Conservation (phyloP, 1,140 invertebrate genomes). For the Drosophila micromelanica region DNA sequence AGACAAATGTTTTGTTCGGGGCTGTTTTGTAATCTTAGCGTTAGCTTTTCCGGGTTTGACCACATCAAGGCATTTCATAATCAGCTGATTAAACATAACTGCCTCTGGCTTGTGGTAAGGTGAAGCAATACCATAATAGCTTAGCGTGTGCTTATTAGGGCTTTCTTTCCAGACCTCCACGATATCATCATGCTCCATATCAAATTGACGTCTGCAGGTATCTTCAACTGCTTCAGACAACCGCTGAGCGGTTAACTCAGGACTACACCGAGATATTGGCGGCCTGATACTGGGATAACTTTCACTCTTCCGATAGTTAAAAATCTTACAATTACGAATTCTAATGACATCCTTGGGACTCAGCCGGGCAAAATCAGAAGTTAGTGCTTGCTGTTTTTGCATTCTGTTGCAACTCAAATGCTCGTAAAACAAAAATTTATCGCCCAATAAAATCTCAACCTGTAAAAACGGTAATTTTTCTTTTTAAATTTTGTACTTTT, state of each 20-base stretch:
- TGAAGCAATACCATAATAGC: constrained; percentile 19
- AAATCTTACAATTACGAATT: neutral
- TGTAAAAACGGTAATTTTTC: too few relatives aligned
- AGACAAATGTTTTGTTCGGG: neutral
- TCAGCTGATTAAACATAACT: constrained; percentile 1
- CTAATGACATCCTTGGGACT: neutral
- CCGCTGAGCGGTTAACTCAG: neutral
- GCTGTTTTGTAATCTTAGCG: neutral
- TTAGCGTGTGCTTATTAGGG: constrained; percentile 6
- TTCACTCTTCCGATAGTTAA: neutral
- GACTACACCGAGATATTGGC: neutral
- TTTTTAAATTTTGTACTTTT: neutral
- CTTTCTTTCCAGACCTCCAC: constrained; percentile 22
- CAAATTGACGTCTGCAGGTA: neutral
- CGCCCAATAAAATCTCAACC: neutral
- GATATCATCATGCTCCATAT: constrained; percentile 9
- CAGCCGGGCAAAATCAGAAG: neutral
- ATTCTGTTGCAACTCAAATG: neutral
- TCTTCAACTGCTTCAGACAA: neutral
- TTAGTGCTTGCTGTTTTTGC: neutral
- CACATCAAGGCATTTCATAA: constrained; percentile 8
- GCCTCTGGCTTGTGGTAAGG: neutral
- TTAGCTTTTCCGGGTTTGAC: neutral
- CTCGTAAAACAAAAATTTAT: neutral
- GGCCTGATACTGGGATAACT: constrained; percentile 15